These are phyloP conservation scores for Brachyrhaphis roseni DNA, from an alignment of 2,797 vertebrate genomes.

Conservation along the genomic window DNA sequence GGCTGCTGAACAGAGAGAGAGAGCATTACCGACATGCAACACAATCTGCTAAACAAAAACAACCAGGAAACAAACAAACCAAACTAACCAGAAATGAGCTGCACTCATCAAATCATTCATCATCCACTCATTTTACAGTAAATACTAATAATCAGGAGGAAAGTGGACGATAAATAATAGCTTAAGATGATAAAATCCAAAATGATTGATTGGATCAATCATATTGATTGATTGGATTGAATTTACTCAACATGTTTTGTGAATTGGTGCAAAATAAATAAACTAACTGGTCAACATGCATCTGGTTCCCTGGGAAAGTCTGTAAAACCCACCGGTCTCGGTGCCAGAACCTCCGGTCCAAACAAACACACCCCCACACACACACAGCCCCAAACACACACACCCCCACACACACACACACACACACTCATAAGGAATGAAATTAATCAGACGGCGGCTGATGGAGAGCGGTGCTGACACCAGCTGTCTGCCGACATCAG, in stretches of 20 bases:
- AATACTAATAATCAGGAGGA: too few relatives aligned
- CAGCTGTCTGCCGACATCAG: slow-evolving; percentile 77
- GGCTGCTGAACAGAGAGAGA: slow-evolving; percentile 36
- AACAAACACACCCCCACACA: slow-evolving; percentile 43
- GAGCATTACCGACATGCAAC: slow-evolving; percentile 66
- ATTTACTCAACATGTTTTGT: too few relatives aligned
- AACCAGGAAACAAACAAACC: slow-evolving; percentile 58
- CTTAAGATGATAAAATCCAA: too few relatives aligned
- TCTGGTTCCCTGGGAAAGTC: not conserved
- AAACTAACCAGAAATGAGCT: slow-evolving; percentile 43
- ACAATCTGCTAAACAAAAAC: slow-evolving; percentile 31
- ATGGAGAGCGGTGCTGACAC: slow-evolving; percentile 75
- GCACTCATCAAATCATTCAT: too few relatives aligned
- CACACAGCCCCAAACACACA: slow-evolving; percentile 42
- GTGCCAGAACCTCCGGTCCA: not conserved
- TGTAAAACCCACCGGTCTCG: not conserved
- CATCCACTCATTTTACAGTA: too few relatives aligned
- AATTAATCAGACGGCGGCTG: slow-evolving; percentile 67
- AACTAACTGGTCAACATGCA: not conserved
- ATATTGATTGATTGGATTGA: too few relatives aligned
- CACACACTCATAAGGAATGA: slow-evolving; percentile 39
- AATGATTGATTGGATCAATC: too few relatives aligned
- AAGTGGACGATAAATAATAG: too few relatives aligned
- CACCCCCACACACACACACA: slow-evolving; percentile 44
- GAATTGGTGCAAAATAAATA: not conserved